These are phyloP conservation scores for Aradophagus sp. DNA, from an alignment of 1,140 invertebrate genomes.

Conservation along the genomic window DNA sequence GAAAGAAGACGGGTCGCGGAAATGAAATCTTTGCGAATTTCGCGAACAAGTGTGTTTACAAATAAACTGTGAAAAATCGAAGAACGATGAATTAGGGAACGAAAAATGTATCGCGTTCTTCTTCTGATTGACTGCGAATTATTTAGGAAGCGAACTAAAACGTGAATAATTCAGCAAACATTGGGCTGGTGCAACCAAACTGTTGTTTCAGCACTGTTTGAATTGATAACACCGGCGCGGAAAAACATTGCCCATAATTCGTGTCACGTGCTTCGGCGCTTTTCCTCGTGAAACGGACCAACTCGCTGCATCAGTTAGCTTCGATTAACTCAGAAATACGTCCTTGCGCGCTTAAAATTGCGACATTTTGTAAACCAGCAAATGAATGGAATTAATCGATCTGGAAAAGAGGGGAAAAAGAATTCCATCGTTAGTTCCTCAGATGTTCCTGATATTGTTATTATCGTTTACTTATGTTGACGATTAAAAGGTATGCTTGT, in stretches of 20 bases:
- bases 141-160: no score
- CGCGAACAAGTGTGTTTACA: no score
- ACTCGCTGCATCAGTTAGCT: slow-evolving; percentile 22
- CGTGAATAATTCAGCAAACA: no score
- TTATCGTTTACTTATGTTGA: no score
- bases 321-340: slow-evolving; percentile 41
- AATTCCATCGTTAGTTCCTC: background rate
- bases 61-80: no score
- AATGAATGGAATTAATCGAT: slow-evolving; percentile 18
- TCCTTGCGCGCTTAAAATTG: slow-evolving; percentile 29
- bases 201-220: slow-evolving; percentile 26
- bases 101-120: no score
- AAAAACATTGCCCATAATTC: slow-evolving; percentile 24
- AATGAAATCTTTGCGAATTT: no score
- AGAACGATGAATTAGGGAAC: no score
- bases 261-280: slow-evolving; percentile 23
- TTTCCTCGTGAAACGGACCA: slow-evolving; percentile 31
- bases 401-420: slow-evolving; percentile 7
- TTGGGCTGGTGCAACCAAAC: slow-evolving; percentile 7
- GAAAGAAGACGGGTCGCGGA: no score
- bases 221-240: slow-evolving; percentile 6
- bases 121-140: no score
- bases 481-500: no score
- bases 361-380: slow-evolving; percentile 16
- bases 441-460: slow-evolving; percentile 1